Evolutionary conservation across 2,888 invertebrate species (phyloP).

Genomic region (Nemotelus nigrinus): DNA sequence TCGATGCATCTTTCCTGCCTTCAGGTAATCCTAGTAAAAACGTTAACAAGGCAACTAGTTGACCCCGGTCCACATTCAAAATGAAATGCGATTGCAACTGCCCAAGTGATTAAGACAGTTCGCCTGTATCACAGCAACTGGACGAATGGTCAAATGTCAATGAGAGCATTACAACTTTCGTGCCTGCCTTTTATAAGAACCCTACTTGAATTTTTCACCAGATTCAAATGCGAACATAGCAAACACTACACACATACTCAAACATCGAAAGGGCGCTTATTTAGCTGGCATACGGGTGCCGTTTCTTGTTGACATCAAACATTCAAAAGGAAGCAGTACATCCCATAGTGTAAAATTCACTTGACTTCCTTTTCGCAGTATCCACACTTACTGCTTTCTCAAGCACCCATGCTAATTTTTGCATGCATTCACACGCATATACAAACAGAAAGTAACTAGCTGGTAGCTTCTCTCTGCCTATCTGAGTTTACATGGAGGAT

Average conservation of each 20-base stretch:
- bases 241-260: background rate
- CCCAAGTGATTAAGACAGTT: no score
- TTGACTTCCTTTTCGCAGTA: background rate
- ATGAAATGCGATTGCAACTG: no score
- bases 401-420: slow-evolving; percentile 6
- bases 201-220: slow-evolving; percentile 29
- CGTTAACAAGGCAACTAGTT: background rate
- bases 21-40: background rate
- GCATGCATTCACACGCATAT: background rate
- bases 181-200: no score
- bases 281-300: slow-evolving; percentile 1
- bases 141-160: no score
- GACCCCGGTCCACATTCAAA: background rate
- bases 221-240: slow-evolving; percentile 9
- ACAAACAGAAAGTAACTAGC: no score
- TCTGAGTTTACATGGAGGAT: no score
- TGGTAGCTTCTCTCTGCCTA: no score
- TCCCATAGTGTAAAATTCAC: slow-evolving; percentile 11
- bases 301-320: slow-evolving; percentile 31
- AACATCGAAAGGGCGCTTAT: background rate
- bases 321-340: slow-evolving; percentile 24
- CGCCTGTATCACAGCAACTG: no score
- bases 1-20: background rate
- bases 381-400: slow-evolving; percentile 3
- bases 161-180: no score